Percentiles rank a stretch among this genome's conserved stretches.
These are phyloP conservation scores for Tokudaia tokunoshimensis DNA, from an alignment of 2,797 vertebrate genomes.

Conservation along the genomic window DNA sequence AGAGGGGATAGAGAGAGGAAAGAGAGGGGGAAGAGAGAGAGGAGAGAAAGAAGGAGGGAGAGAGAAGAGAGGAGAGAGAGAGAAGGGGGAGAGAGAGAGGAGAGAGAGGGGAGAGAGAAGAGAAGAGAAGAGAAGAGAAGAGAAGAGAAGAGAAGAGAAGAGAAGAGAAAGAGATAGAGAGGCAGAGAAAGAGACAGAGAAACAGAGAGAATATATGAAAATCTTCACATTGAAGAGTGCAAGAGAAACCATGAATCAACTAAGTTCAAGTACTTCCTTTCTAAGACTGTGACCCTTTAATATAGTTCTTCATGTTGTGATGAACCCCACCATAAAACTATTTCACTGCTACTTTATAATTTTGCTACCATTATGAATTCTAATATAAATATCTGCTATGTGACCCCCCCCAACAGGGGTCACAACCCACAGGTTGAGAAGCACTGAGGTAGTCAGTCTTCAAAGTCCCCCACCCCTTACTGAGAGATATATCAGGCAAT, in stretches of 20 bases:
- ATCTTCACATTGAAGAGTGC: not conserved
- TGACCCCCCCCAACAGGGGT: not conserved
- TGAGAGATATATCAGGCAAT: not conserved
- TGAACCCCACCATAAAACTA: not conserved
- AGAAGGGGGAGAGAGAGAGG: too few species aligned
- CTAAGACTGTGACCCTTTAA: not conserved
- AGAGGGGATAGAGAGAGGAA: not conserved
- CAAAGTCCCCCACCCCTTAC: not conserved
- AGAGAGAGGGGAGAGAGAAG: too few species aligned
- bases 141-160: not conserved
- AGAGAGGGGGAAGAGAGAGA: not conserved
- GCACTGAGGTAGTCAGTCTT: not conserved
- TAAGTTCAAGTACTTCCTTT: not conserved
- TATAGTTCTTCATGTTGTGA: not conserved
- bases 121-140: not conserved
- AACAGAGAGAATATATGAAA: not conserved
- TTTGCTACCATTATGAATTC: not conserved
- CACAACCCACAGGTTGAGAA: not conserved
- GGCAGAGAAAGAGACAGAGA: not conserved
- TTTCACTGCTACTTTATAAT: not conserved
- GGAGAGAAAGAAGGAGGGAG: too few species aligned
- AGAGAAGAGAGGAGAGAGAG: too few species aligned
- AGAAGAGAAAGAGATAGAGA: too few species aligned
- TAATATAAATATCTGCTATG: not conserved
- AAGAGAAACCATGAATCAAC: not conserved